Evolutionary conservation across 2,888 invertebrate genomes (phyloP), one percentile per base, ranked within the genome.

Genomic region (Andrena camellia): DNA sequence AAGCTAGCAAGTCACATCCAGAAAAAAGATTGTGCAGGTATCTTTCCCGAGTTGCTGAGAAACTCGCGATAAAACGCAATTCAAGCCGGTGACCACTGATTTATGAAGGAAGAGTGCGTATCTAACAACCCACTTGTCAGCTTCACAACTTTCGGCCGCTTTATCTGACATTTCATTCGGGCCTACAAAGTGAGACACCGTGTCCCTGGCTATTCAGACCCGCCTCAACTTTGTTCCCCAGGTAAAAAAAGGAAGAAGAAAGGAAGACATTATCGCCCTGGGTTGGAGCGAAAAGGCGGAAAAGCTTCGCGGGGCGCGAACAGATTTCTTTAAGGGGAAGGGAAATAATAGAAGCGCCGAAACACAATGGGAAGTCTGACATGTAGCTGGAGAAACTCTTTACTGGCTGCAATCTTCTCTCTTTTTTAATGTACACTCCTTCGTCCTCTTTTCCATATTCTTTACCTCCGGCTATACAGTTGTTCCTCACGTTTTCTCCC

Each of bases 251-350:
- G 13, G 33, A 10, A 42, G 26, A 59, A 71, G 62, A 62, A n/a
- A 20, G 13, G 5, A 26, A 57, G 23, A 54, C 48, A 33, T 26
- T 26, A 17, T 26, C n/a, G 67, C 17, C 17, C 10, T 10, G 42
- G 23, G 33, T 78, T 54, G 54, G 29, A 48, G 26, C 13, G 60
- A n/a, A 23, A 29, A 54, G 17, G 20, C 48, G 0, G 29, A 35
- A 17, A 20, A 50, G 69, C 0, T 50, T 78, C 69, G 31, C 59
- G 10, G 17, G 52, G 50, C 8, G 52, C 70, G 23, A 31, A 48
- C 59, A 69, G 79, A 62, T 78, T 70, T 80, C 70, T 69, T 80
- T 66, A 35, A 80, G 70, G 57, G 63, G 50, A 57, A 63, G 48
- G 68, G 50, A 63, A 64, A 77, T 35, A 64, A 77, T 62, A 76